Conservation (phyloP, 2,888 invertebrate genomes). For the Erynnis tages region DNA sequence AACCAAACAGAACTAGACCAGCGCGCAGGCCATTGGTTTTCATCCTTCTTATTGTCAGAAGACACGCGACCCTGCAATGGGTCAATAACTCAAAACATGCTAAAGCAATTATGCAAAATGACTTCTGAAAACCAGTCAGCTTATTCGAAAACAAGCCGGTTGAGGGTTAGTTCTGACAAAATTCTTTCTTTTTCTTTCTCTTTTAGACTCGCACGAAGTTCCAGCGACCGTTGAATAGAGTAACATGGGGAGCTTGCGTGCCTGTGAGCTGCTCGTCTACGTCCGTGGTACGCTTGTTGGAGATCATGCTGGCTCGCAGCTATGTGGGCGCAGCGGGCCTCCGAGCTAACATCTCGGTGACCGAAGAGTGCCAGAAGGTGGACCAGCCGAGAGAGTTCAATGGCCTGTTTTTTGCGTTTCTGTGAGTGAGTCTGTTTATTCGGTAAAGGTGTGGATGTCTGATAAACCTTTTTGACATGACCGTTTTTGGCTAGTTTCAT, state of each 20-base stretch:
- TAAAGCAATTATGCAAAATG: no score
- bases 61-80: no score
- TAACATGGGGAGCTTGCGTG: conserved; percentile 81
- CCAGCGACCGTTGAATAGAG: conserved; percentile 55
- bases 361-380: conserved; percentile 54
- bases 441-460: no score
- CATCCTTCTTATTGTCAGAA: no score
- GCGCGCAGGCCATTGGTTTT: no score
- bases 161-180: neutral
- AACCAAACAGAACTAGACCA: no score
- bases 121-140: no score
- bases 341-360: conserved; percentile 50
- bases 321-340: conserved; percentile 65
- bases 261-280: conserved; percentile 66
- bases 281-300: conserved; percentile 55
- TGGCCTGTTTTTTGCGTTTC: conserved; percentile 53
- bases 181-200: neutral
- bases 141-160: no score
- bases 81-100: no score
- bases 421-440: conserved; percentile 47
- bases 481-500: no score
- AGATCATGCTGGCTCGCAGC: conserved; percentile 58
- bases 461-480: no score
- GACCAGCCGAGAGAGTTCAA: conserved; percentile 47
- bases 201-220: conserved; percentile 52